Evolutionary conservation across 1,140 invertebrate genomes (phyloP).

Genomic region (Papilio aristodemus): DNA sequence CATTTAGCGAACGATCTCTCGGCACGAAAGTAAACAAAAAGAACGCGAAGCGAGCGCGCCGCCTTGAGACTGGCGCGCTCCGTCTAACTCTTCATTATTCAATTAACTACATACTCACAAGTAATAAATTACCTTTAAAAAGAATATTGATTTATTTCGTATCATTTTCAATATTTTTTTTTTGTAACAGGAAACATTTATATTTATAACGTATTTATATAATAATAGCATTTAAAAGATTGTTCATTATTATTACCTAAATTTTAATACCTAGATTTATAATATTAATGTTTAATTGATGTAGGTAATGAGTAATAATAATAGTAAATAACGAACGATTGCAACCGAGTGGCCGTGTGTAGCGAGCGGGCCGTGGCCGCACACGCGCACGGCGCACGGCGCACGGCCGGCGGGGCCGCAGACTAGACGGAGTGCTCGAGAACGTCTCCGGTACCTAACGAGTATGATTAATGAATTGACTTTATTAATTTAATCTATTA

Average conservation of each 20-base stretch:
- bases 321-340: constrained; percentile 77
- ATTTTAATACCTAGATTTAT: constrained; percentile 80
- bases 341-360: constrained; percentile 72
- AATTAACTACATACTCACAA: constrained; percentile 80
- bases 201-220: constrained; percentile 82
- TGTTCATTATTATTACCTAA: constrained; percentile 81
- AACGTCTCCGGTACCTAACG: constrained; percentile 70
- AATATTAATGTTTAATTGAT: constrained; percentile 81
- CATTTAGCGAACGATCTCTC: constrained; percentile 67
- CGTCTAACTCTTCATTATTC: constrained; percentile 76
- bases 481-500: constrained; percentile 78
- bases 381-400: constrained; percentile 36
- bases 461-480: constrained; percentile 81
- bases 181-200: constrained; percentile 82
- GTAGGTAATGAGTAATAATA: constrained; percentile 79
- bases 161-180: constrained; percentile 81
- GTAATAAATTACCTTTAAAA: constrained; percentile 80
- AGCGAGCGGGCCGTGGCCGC: constrained; percentile 44
- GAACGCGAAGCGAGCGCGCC: constrained; percentile 75
- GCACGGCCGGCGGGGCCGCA: constrained; percentile 46
- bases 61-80: constrained; percentile 65
- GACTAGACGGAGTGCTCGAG: constrained; percentile 67
- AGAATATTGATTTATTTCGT: constrained; percentile 80
- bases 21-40: constrained; percentile 67
- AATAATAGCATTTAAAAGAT: constrained; percentile 82